Base-by-base conservation (phyloP, 37 sponge, comb jelly and placozoan species). In the Spongia lamella region DNA sequence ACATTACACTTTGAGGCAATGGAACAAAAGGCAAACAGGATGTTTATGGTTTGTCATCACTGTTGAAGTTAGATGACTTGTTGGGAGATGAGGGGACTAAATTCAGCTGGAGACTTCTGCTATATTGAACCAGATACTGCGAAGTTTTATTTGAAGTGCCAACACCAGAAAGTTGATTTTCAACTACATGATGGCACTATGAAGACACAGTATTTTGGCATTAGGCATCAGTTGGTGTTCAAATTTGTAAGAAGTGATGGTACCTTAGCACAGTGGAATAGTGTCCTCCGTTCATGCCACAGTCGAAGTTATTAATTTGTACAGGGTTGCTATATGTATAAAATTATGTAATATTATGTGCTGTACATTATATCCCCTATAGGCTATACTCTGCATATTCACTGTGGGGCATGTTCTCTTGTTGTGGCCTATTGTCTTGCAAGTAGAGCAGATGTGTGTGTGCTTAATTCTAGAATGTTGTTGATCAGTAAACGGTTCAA, bases 211-310 rank as follows among this genome's bases (percentile, higher is more conserved):
- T n/a, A n/a, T n/a, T 13, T 31, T 69, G 19, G 9, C 26, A 9
- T 24, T 27, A 53, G 70, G 16, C 30, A 47, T 21, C 4, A 14
- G 19, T 21, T 69, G 22, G 13, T 49, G 6, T 69, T 69, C 50
- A 11, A 15, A 4, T 69, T 69, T 69, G 53, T 69, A 24, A 29
- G 70, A 26, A 53, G 70, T 69, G 51, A 69, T 69, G 70, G 70
- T 22, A 30, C 24, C 22, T 21, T 13, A 19, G 13, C 22, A 13
- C 24, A 60, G 22, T 21, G 9, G 22, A 21, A 11, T 60, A n/a
- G 11, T 21, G 11, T 60, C 17, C 15, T n/a, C n/a, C n/a, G n/a
- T n/a, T n/a, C n/a, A n/a, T n/a, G n/a, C 13, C 22, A n/a, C 13
- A 13, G 22, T 60, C n/a, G n/a, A n/a, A 65, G n/a, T 31, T 32